Evolutionary conservation across 2,888 invertebrate species (phyloP), one percentile per base, ranked within the genome.

Genomic region (Cheilosia impressa): DNA sequence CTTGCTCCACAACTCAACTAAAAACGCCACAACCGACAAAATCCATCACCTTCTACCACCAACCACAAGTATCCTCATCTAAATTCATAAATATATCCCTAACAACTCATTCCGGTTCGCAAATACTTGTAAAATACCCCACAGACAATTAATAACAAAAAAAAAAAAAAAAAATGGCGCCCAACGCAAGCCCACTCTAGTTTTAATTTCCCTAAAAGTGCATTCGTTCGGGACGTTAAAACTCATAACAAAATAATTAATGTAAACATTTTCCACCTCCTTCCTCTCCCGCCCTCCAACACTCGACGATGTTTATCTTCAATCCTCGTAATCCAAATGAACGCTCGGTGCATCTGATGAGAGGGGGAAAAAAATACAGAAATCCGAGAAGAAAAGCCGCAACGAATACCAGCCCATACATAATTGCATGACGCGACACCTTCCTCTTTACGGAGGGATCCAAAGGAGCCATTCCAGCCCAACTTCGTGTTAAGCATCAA

Each of bases 351-450:
- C 43, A 41, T 27, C 5, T 17, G 43, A 19, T 13, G 19, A 17
- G 4, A 7, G 13, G 10, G n/a, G 7, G 27, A 2, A 43, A 22
- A 22, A 41, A 62, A 4, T 38, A 38, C 38, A 38, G 38, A 27
- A 38, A n/a, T 7, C 17, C n/a, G 31, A 50, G 17, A 52, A 65
- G 53, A 57, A 57, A 43, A 62, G 52, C 52, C 53, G 22, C 47
- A 73, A 63, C 43, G 45, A 63, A 55, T 63, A 31, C 45, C 55
- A 73, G 24, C 38, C 38, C 73, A 72, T 60, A 66, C 34, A 62
- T 27, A 38, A 52, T 58, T 57, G 31, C 72, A 73, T 72, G 68
- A 83, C 52, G 62, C 57, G 73, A 78, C 83, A 83, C 83, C 83
- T 83, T 78, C 73, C 27, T 76, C 27, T 43, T 38, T 10, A 24